A percentile compares a stretch with the other conserved stretches of the same genome.
These are phyloP conservation scores for Tyrannus savana DNA, from an alignment of 2,113 vertebrate genomes.

Conservation along the genomic window DNA sequence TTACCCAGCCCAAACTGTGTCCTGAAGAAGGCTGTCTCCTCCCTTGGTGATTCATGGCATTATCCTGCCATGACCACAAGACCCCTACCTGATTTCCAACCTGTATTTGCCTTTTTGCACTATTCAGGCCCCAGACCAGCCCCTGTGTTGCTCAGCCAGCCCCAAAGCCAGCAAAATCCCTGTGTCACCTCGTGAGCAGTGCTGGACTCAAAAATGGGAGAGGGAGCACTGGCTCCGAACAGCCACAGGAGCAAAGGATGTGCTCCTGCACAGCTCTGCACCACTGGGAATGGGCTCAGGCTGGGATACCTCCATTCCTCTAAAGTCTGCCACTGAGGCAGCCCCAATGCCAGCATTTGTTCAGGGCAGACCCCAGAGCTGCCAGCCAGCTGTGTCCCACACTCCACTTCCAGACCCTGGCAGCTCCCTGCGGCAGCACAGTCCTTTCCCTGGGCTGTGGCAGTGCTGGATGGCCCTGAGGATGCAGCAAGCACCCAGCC, in stretches of 20 bases:
- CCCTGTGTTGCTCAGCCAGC: not conserved
- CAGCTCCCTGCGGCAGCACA: not conserved
- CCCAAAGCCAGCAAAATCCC: rapidly evolving
- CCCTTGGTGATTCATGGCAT: not conserved
- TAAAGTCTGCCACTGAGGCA: rapidly evolving
- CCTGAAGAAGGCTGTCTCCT: not conserved
- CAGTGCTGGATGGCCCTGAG: not conserved
- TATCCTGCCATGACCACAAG: not conserved
- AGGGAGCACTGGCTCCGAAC: rapidly evolving
- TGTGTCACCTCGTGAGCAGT: not conserved
- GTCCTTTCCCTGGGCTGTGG: not conserved
- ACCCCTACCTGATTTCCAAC: not conserved
- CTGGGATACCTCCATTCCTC: not conserved
- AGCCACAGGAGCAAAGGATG: not conserved
- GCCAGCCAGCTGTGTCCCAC: rapidly evolving
- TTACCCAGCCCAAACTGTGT: not conserved
- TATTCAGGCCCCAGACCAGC: not conserved
- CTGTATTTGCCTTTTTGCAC: not conserved
- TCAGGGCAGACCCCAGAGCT: not conserved
- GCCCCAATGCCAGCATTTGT: rapidly evolving
- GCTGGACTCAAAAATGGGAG: not conserved
- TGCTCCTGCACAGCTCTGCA: not conserved
- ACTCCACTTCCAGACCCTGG: not conserved
- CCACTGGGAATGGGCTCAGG: not conserved
- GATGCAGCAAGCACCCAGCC: not conserved